These are phyloP conservation scores for Takifugu ocellatus DNA, from an alignment of 2,797 vertebrate genomes.

Conservation along the genomic window DNA sequence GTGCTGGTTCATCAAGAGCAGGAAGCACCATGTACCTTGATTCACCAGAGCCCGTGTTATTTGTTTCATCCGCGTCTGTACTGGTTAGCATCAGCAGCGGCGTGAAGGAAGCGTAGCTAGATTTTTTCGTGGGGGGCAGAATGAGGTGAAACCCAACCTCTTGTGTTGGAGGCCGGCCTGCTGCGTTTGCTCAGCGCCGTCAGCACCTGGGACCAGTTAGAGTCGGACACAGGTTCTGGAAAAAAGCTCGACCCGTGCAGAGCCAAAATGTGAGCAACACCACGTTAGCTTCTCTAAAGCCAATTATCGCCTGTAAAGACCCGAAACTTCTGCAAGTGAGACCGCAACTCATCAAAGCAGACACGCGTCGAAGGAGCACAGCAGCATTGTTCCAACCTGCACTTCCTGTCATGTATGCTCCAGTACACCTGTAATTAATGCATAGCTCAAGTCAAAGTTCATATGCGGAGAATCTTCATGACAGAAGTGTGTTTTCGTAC, in stretches of 20 bases:
- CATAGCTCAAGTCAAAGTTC: too few relatives aligned
- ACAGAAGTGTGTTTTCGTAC: too few relatives aligned
- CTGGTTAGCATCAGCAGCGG: conserved; percentile 11
- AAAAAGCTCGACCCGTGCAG: conserved; percentile 35
- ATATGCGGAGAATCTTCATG: too few relatives aligned
- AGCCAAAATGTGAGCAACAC: too few relatives aligned
- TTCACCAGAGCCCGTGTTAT: conserved; percentile 34
- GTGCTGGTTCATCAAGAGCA: conserved; percentile 31
- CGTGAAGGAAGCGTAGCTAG: conserved; percentile 30
- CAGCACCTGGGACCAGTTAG: conserved; percentile 71
- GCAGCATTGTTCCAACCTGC: too few relatives aligned
- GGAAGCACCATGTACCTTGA: conserved; percentile 42
- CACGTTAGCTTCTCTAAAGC: too few relatives aligned
- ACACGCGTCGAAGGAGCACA: too few relatives aligned
- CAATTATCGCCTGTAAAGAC: too few relatives aligned
- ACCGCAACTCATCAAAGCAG: too few relatives aligned
- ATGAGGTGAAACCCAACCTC: conserved; percentile 52
- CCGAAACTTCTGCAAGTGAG: too few relatives aligned
- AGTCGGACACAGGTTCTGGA: conserved; percentile 55
- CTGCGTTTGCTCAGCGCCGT: conserved; percentile 50
- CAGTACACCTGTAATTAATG: too few relatives aligned
- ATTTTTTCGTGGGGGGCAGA: conserved; percentile 21
- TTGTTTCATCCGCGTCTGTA: conserved; percentile 23
- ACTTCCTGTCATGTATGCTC: too few relatives aligned
- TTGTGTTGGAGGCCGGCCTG: conserved; percentile 55